Evolutionary conservation across 2,797 vertebrate species (phyloP), one percentile per base, ranked within the genome.

Genomic region (Novumbra hubbsi): DNA sequence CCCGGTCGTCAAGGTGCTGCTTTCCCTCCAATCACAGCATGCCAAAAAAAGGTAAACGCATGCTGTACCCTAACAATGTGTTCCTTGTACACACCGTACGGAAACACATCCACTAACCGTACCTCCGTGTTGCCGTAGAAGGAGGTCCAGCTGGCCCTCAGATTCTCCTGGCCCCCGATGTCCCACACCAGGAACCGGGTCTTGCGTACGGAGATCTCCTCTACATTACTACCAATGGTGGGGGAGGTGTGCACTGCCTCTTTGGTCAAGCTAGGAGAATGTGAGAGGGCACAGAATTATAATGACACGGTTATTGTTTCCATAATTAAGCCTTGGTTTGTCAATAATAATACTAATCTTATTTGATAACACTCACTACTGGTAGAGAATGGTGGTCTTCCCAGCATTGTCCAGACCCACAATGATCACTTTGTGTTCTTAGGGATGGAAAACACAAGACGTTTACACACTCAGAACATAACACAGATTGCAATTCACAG

Each of bases 121-220:
- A 96, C 96, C 94, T 96, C 94, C 0, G 94, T 93, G 81, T 95
- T 93, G 85, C 92, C 89, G 87, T 90, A 96, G 87, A 96, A 96
- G 0, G 91, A 93, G 82, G 80, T 93, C 96, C 96, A 97, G 76
- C 85, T 92, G 38, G 94, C 91, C 65, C 93, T 82, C 17, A 97
- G 91, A 27, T 88, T 93, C 68, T 95, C 95, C 88, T 96, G 96
- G 0, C 95, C 95, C 0, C 94, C 95, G 0, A 95, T 94, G 70
- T 97, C 95, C 96, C 96, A 96, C 80, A 96, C 87, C 27, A 97
- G 85, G 85, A 96, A 96, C 79, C 93, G 93, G 0, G 94, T 96
- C 76, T 95, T 96, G 11, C 79, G 88, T 4, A 95, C 81, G 0
- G 85, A 81, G 50, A 96, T 93, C 87, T 96, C 91, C 78, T 96